Conservation (phyloP, 2,797 vertebrate species). For the Tragopan temminckii region DNA sequence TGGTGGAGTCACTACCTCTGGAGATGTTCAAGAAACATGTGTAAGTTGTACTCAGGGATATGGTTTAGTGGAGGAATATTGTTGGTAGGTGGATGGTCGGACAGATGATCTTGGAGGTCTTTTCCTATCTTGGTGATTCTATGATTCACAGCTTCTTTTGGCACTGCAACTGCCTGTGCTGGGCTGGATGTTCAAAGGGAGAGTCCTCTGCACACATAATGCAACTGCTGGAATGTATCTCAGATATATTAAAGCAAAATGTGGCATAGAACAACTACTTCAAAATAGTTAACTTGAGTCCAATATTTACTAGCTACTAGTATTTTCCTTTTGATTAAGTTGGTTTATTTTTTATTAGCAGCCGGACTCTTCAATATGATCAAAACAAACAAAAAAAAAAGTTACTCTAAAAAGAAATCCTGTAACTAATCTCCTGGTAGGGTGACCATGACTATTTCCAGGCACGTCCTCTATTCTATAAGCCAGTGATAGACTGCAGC, state of each 20-base stretch:
- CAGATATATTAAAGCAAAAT: neutral
- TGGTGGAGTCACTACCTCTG: too few species aligned
- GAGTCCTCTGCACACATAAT: too few species aligned
- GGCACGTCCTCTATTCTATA: constrained; percentile 62
- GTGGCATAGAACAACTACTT: neutral
- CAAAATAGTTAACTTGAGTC: neutral
- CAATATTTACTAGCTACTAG: neutral
- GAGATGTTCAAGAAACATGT: too few species aligned
- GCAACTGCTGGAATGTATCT: neutral
- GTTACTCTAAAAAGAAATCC: constrained; percentile 42
- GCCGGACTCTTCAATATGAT: constrained; percentile 19
- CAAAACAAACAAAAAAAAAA: constrained; percentile 22
- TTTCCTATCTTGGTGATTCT: too few species aligned
- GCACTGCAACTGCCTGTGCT: too few species aligned
- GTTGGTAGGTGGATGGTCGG: too few species aligned
- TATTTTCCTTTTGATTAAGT: constrained; percentile 23
- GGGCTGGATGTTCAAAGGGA: too few species aligned
- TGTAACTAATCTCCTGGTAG: constrained; percentile 52
- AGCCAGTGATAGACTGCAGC: constrained; percentile 62
- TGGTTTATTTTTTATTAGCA: constrained; percentile 39
- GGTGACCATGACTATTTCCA: constrained; percentile 61
- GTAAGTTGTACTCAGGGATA: too few species aligned
- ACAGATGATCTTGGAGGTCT: too few species aligned
- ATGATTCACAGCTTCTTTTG: too few species aligned
- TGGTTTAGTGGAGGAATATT: too few species aligned